These are phyloP conservation scores for silkworm (Bombyx mori) DNA, from an alignment of 1,140 invertebrate species.

Conservation along the genomic window ASM3026992v2 NC_085125.1:8904001-8904500, in stretches of 20 bases:
- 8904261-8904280: conserved; percentile 91
- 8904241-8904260: conserved; percentile 99
- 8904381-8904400: too few species aligned
- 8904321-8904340: conserved; percentile 90
- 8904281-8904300: conserved; percentile 90
- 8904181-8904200: conserved; percentile 79
- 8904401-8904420: too few species aligned
- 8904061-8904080: too few species aligned
- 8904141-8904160: conserved; percentile 62
- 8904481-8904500: too few species aligned
- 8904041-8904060: too few species aligned
- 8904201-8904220: conserved; percentile 70
- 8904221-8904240: conserved; percentile 86
- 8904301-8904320: conserved; percentile 98
- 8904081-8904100: too few species aligned
- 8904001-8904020: too few species aligned
- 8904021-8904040: too few species aligned
- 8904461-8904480: too few species aligned
- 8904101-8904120: too few species aligned
- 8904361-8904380: neutral
- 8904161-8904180: conserved; percentile 94
- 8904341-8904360: conserved; percentile 21
- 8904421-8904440: too few species aligned
- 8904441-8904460: too few species aligned
- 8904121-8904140: neutral